Base-by-base conservation (phyloP, 2,888 invertebrate species). In the Antitype chi region DNA sequence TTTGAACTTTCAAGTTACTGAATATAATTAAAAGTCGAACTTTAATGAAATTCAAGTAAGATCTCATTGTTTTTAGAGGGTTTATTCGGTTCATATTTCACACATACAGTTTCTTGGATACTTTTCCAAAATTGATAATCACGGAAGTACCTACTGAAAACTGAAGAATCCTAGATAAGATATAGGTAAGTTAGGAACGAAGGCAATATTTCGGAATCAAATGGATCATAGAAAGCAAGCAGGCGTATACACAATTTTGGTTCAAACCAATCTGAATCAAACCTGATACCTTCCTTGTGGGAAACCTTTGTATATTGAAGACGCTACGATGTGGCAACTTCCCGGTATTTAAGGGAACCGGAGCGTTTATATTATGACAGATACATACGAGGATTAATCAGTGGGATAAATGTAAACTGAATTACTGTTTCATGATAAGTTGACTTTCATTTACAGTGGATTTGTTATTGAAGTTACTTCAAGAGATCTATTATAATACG, bases 231-330 rank as follows among this genome's bases (percentile, higher is more conserved):
- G 47, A n/a, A 60, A 32, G 15, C n/a, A 55, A 8, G 11, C 32
- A 74, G 43, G n/a, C 47, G 8, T 32, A 15, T 17, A 49, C 17
- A 57, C 28, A 57, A 43, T 81, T 57, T 59, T 0, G 28, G 43
- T 52, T 66, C 17, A 17, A 63, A 49, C 28, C 47, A 74, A 53
- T 60, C 38, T 13, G 17, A 49, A 20, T 6, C 15, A 53, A 74
- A 81, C 32, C 15, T 32, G 76, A 81, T 25, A 25, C 8, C 25
- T 55, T 23, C 67, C 23, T 15, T 62, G 28, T 73, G 60, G 43
- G 17, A n/a, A 43, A 55, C 53, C 67, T 82, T 52, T 82, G 55
- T 67, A 32, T 67, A 68, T 43, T 43, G 49, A 32, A 67, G 43
- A 57, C 11, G 63, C 17, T 60, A 52, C 49, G 43, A 43, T 67